A percentile compares a stretch with the other conserved stretches of the same genome.
Conservation (phyloP, 2,888 invertebrate species). For the Caenorhabditis doughertyi region DNA sequence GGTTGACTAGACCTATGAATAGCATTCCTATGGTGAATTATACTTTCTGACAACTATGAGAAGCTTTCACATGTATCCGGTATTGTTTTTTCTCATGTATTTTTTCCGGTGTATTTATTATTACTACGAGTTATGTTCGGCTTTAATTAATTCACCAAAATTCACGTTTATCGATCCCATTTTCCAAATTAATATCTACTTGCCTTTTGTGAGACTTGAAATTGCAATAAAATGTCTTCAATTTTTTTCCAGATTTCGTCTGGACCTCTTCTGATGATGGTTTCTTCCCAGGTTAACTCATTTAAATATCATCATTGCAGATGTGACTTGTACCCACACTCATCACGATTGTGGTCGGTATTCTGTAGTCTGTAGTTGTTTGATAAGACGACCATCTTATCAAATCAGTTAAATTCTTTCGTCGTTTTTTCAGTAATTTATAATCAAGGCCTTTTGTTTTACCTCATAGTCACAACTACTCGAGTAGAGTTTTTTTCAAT, state of each 20-base stretch:
- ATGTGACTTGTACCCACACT: constrained; percentile 14
- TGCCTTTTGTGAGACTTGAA: not conserved
- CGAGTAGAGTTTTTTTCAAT: no score
- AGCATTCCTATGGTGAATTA: not conserved
- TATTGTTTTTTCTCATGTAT: no score
- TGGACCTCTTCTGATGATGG: not conserved
- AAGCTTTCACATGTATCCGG: no score
- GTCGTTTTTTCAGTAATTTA: constrained; percentile 24
- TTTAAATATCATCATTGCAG: not conserved
- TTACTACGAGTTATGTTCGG: no score
- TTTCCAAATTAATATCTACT: not conserved
- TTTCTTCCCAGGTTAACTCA: constrained; percentile 1
- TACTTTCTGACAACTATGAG: no score
- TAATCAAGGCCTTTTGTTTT: not conserved
- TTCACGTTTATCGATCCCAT: not conserved
- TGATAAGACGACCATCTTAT: constrained; percentile 30
- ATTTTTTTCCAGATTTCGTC: not conserved
- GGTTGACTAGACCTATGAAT: not conserved
- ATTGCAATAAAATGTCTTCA: not conserved
- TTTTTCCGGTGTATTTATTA: no score
- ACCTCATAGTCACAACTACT: not conserved
- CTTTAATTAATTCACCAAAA: not conserved
- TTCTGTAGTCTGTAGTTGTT: constrained; percentile 15
- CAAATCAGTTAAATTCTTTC: constrained; percentile 24
- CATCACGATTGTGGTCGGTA: constrained; percentile 9